phyloP scores from a whole-genome alignment of 2,797 vertebrate genomes.

The Mormyrops attenuatus region DNA sequence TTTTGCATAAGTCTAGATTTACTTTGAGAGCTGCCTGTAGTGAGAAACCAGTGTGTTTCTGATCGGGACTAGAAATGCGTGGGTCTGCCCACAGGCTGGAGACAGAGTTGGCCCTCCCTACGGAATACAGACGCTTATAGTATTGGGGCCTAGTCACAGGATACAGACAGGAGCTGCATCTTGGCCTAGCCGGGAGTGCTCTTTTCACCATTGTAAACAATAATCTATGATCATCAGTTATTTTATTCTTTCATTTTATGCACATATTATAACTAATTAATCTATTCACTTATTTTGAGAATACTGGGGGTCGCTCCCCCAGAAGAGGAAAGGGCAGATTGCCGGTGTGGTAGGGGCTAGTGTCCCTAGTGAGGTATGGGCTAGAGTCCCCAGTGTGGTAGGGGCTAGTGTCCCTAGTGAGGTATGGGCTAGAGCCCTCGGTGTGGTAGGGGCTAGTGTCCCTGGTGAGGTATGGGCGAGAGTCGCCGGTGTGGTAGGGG shows the following conservation, averaged over 20 bases:
- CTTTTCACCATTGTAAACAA: neutral
- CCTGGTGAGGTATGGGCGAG: no score
- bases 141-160: neutral
- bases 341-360: neutral
- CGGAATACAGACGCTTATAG: neutral
- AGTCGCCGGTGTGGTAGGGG: no score
- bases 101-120: neutral
- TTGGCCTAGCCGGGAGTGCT: neutral
- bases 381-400: neutral
- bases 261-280: neutral
- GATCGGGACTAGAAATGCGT: neutral
- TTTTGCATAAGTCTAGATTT: neutral
- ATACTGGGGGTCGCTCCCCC: neutral
- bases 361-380: neutral
- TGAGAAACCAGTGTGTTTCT: neutral
- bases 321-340: neutral
- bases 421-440: no score
- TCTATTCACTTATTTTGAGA: neutral
- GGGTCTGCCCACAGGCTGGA: neutral
- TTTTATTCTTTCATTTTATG: neutral
- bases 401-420: fast-evolving
- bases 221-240: neutral
- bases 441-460: no score
- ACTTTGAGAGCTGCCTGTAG: neutral
- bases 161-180: neutral